Conservation (phyloP, 2,113 vertebrate species). For the Eulemur macaco region DNA sequence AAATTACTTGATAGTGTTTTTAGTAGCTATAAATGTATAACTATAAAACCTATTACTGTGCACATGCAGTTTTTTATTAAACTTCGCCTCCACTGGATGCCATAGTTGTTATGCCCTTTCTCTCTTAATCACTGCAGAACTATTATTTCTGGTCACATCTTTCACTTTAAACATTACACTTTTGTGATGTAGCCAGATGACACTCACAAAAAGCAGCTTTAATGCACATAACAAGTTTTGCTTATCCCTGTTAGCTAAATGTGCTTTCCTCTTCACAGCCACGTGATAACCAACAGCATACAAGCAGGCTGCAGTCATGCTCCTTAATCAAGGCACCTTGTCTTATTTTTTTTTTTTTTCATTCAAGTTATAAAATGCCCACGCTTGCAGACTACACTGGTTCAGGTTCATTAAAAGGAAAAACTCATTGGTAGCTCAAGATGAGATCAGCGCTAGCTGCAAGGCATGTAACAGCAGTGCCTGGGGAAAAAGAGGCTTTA, state of each 20-base stretch:
- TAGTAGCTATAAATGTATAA: not conserved
- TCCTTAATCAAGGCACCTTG: not conserved
- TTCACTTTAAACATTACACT: not conserved
- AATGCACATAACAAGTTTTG: accelerated
- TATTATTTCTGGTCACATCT: not conserved
- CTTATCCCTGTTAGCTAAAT: not conserved
- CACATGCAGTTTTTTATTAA: not conserved
- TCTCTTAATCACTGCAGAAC: not conserved
- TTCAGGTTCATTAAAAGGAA: not conserved
- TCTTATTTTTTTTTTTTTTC: not conserved
- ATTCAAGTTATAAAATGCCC: not conserved
- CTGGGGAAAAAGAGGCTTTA: not conserved
- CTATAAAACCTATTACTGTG: not conserved
- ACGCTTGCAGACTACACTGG: not conserved
- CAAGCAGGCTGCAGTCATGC: not conserved
- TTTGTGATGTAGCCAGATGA: not conserved
- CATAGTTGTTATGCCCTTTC: not conserved
- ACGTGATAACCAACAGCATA: not conserved
- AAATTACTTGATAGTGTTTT: not conserved
- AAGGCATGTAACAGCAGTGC: accelerated
- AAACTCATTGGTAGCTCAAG: not conserved
- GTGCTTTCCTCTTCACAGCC: not conserved
- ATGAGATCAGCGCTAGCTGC: not conserved
- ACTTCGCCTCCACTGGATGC: accelerated
- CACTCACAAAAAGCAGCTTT: not conserved